A percentile compares a stretch with the other conserved stretches of the same genome.
Conservation (phyloP, 2,888 invertebrate genomes). For the Pomacea canaliculata region DNA sequence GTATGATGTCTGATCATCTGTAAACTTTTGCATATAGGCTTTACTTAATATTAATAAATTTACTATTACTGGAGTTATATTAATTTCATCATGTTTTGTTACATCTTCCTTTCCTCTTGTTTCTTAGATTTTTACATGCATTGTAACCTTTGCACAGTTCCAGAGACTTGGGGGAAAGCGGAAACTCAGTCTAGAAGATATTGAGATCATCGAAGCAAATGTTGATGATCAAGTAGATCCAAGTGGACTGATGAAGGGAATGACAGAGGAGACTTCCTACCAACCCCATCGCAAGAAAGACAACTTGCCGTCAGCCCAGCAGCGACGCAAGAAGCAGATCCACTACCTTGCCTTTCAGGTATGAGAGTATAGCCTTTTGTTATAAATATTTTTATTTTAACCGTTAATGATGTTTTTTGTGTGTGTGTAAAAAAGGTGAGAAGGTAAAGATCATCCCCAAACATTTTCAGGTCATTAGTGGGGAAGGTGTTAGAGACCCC, state of each 20-base stretch:
- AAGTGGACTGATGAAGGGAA: conserved; percentile 83
- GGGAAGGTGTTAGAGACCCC: too few species aligned
- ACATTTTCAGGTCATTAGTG: too few species aligned
- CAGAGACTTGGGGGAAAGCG: conserved; percentile 76
- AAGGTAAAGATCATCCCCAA: too few species aligned
- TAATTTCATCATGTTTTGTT: neutral
- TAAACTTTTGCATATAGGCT: too few species aligned
- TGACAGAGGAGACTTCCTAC: conserved; percentile 69
- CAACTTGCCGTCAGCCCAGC: conserved; percentile 77
- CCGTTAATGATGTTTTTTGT: neutral
- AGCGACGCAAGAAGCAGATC: conserved; percentile 88
- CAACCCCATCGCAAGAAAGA: conserved; percentile 53
- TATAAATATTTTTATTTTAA: neutral
- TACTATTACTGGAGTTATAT: too few species aligned
- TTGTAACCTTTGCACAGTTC: conserved; percentile 45
- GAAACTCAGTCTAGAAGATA: conserved; percentile 75
- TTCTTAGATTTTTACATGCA: neutral
- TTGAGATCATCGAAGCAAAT: conserved; percentile 84
- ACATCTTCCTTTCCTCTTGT: neutral
- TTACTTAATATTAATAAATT: too few species aligned
- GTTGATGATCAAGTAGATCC: conserved; percentile 85
- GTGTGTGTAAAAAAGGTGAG: too few species aligned
- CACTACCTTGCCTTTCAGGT: conserved; percentile 91
- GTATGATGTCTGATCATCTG: too few species aligned
- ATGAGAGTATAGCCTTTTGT: conserved; percentile 17